phyloP scores from a whole-genome alignment of 2,888 invertebrate species.

The Lumbricus terrestris region DNA sequence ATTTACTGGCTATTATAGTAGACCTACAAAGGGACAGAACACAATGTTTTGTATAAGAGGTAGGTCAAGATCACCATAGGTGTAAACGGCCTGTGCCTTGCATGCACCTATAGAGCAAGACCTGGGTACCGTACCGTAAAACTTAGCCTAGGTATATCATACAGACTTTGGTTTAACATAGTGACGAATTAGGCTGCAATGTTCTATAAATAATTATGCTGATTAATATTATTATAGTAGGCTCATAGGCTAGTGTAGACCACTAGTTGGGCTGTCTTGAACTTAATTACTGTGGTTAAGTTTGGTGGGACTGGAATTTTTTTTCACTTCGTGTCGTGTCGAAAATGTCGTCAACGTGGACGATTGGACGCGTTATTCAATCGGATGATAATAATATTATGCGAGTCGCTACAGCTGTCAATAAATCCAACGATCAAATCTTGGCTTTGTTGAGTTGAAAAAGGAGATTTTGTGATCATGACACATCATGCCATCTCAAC shows the following conservation, averaged over 20 bases:
- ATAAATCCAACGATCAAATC: too few species aligned
- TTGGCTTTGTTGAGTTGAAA: background rate
- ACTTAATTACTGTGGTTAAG: background rate
- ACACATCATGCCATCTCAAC: background rate
- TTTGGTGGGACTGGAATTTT: background rate
- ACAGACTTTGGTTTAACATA: background rate
- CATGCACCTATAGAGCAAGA: too few species aligned
- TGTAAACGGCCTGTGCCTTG: background rate
- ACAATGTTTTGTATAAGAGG: too few species aligned
- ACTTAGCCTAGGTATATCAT: too few species aligned
- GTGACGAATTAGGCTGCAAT: background rate
- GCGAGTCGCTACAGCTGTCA: background rate
- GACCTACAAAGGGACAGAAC: too few species aligned
- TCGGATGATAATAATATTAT: too few species aligned
- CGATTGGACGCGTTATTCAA: background rate
- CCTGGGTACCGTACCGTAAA: background rate
- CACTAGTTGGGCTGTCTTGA: background rate
- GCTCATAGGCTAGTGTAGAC: too few species aligned
- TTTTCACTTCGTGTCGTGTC: background rate
- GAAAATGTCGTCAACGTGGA: background rate
- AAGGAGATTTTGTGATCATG: background rate
- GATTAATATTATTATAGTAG: too few species aligned
- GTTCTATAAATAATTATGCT: too few species aligned
- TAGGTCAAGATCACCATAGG: too few species aligned
- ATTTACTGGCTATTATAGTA: too few species aligned